Percentiles rank a stretch among this genome's conserved stretches.
Evolutionary conservation across 2,113 vertebrate species (phyloP).

Genomic region (Heterocephalus glaber): DNA sequence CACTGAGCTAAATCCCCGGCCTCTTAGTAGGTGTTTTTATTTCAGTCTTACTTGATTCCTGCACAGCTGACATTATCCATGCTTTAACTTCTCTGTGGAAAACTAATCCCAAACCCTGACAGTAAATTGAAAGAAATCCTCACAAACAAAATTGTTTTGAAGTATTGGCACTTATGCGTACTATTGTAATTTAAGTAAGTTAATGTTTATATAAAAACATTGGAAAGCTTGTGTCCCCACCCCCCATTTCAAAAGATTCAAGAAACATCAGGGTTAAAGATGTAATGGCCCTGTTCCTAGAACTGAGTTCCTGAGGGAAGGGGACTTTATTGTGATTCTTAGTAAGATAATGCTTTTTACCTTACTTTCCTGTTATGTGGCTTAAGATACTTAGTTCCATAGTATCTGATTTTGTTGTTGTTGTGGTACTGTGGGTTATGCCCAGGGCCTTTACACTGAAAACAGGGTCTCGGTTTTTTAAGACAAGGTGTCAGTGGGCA

Average conservation of each 20-base stretch:
- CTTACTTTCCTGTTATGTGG: background rate
- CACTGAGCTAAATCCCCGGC: too few relatives aligned
- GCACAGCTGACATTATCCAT: background rate
- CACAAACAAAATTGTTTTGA: background rate
- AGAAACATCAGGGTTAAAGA: background rate
- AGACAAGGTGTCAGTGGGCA: too few relatives aligned
- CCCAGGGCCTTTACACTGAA: background rate
- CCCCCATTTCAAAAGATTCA: background rate
- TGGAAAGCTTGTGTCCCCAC: background rate
- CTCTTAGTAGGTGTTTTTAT: slow-evolving; percentile 11
- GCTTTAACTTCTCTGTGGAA: slow-evolving; percentile 19
- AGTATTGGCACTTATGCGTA: background rate
- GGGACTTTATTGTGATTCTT: slow-evolving; percentile 21
- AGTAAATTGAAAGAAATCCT: slow-evolving; percentile 31
- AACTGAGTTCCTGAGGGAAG: background rate
- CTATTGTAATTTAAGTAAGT: slow-evolving; percentile 1
- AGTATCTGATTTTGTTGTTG: background rate
- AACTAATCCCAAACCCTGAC: background rate
- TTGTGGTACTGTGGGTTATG: background rate
- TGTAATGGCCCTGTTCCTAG: background rate
- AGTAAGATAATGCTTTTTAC: background rate
- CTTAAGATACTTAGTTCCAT: background rate
- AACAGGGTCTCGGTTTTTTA: too few relatives aligned
- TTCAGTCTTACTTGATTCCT: slow-evolving; percentile 38
- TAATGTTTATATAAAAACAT: slow-evolving; percentile 1